These are phyloP conservation scores for Tenthredo livida DNA, from an alignment of 2,888 invertebrate genomes.

Conservation along the genomic window DNA sequence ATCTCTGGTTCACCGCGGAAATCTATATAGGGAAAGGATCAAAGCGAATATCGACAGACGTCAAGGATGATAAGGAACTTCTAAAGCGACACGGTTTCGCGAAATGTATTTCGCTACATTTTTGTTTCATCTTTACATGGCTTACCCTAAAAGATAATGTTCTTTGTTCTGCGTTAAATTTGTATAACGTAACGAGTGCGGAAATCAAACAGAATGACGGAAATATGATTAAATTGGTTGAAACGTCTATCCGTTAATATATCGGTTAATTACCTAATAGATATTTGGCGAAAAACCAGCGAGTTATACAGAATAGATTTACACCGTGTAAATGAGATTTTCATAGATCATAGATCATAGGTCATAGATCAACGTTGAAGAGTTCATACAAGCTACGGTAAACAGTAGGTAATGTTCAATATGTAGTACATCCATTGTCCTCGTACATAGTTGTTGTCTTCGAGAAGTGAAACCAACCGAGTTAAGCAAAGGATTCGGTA, in stretches of 20 bases:
- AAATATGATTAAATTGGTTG: background rate
- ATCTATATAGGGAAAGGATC: background rate
- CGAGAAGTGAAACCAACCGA: slow-evolving; percentile 7
- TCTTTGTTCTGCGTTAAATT: background rate
- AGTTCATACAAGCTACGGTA: background rate
- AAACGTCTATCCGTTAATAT: background rate
- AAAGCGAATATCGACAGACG: background rate
- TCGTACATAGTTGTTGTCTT: background rate
- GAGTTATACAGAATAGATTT: no score
- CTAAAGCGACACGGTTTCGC: background rate
- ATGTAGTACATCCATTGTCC: background rate
- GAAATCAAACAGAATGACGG: background rate
- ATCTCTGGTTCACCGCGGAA: background rate
- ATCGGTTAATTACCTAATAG: background rate
- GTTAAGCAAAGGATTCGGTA: background rate
- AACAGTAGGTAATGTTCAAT: background rate
- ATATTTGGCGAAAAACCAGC: no score
- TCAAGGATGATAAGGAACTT: background rate
- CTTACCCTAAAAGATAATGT: no score
- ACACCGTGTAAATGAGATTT: background rate
- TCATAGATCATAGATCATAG: background rate
- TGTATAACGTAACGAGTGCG: background rate
- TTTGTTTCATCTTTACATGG: background rate
- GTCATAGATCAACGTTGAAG: background rate
- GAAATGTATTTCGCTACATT: background rate